Evolutionary conservation across 2,797 vertebrate genomes (phyloP).

Genomic region (Sebastes oblongus): DNA sequence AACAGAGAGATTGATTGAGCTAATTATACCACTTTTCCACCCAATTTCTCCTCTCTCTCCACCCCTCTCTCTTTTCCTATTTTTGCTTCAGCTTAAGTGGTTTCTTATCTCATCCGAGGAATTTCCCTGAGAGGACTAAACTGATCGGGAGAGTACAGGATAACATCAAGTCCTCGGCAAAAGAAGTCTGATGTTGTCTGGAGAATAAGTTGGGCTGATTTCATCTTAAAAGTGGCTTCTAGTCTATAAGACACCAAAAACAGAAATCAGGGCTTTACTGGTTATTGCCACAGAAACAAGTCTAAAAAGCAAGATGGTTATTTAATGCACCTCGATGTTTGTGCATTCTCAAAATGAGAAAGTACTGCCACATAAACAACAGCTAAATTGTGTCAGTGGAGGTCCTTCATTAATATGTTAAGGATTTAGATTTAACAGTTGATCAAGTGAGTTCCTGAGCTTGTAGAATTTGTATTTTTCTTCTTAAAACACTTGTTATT

Average conservation of each 20-base stretch:
- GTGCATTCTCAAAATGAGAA: not conserved
- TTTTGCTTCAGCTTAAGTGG: conserved; percentile 45
- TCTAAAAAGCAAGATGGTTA: not conserved
- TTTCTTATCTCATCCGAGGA: conserved; percentile 71
- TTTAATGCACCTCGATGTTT: not conserved
- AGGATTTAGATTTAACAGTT: no score
- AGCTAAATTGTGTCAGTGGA: not conserved
- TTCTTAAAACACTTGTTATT: no score
- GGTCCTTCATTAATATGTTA: no score
- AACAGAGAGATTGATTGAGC: not conserved
- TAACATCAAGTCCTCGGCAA: not conserved
- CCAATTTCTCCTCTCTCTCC: conserved; percentile 8
- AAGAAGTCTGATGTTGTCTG: not conserved
- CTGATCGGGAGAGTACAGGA: not conserved
- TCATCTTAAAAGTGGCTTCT: not conserved
- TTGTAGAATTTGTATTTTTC: no score
- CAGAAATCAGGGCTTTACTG: not conserved
- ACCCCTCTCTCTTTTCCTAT: conserved; percentile 19
- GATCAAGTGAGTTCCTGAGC: no score
- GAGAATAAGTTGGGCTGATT: not conserved
- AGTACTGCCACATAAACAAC: not conserved
- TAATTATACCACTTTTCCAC: conserved; percentile 13
- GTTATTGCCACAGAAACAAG: not conserved
- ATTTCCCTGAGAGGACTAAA: conserved; percentile 49
- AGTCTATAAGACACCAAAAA: not conserved